Percentiles rank a stretch among this genome's conserved stretches.
Evolutionary conservation across 2,113 vertebrate genomes (phyloP).

Genomic region (Sinocyclocheilus anshuiensis): DNA sequence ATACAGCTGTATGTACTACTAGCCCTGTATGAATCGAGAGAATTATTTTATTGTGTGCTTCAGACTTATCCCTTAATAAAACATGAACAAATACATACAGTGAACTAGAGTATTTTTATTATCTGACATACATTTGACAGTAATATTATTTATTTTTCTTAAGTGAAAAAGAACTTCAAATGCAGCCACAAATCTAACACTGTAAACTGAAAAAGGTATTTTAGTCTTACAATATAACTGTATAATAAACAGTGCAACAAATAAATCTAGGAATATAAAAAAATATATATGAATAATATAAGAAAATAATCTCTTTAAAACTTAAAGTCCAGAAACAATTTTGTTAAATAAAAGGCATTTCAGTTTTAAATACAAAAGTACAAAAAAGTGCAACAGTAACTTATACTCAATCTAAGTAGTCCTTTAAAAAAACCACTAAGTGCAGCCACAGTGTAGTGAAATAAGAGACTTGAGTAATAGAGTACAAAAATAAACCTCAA

Average conservation of each 20-base stretch:
- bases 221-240: not conserved
- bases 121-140: too few relatives aligned
- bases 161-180: not conserved
- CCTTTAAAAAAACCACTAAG: conserved; percentile 6
- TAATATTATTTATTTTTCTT: not conserved
- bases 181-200: not conserved
- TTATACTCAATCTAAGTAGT: not conserved
- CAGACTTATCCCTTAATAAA: too few relatives aligned
- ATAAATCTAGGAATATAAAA: too few relatives aligned
- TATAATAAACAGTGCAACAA: not conserved
- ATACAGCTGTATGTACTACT: too few relatives aligned
- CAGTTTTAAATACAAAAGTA: not conserved
- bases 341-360: not conserved
- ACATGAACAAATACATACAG: too few relatives aligned
- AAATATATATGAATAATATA: too few relatives aligned
- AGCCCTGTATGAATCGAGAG: too few relatives aligned
- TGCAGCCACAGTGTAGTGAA: not conserved
- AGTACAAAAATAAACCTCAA: not conserved
- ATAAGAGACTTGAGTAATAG: not conserved
- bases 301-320: not conserved
- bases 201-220: not conserved
- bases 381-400: not conserved
- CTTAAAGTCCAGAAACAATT: not conserved
- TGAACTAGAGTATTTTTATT: too few relatives aligned
- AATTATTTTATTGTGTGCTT: too few relatives aligned